Evolutionary conservation across 2,888 invertebrate species (phyloP).

Genomic region (Lycia hirtaria): DNA sequence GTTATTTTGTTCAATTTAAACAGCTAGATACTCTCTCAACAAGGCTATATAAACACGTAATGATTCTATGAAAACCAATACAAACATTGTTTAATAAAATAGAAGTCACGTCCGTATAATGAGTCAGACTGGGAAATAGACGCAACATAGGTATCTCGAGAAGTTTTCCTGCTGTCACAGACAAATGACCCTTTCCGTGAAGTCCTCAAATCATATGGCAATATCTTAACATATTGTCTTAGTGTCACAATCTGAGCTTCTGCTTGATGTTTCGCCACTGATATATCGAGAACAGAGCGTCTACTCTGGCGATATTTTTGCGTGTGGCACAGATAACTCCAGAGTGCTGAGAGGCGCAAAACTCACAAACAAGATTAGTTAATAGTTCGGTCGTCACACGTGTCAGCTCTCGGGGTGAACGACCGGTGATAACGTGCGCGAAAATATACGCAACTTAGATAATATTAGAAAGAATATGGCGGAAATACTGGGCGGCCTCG

Average conservation of each 20-base stretch:
- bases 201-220: too few species aligned
- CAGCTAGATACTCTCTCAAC: neutral
- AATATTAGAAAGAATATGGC: slow-evolving; percentile 80
- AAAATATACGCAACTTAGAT: slow-evolving; percentile 76
- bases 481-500: slow-evolving; percentile 52
- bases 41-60: neutral
- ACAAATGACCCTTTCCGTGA: slow-evolving; percentile 30
- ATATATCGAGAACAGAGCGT: too few species aligned
- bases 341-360: neutral
- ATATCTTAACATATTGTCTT: too few species aligned
- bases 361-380: slow-evolving; percentile 19
- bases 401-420: slow-evolving; percentile 60
- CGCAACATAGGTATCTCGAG: slow-evolving; percentile 19
- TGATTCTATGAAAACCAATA: too few species aligned
- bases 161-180: slow-evolving; percentile 19
- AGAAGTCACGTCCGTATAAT: slow-evolving; percentile 17
- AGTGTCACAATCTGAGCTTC: too few species aligned
- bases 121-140: slow-evolving; percentile 20
- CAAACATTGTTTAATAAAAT: slow-evolving; percentile 8
- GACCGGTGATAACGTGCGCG: slow-evolving; percentile 76
- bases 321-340: neutral
- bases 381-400: slow-evolving; percentile 47
- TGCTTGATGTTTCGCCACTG: too few species aligned
- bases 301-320: neutral
- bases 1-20: neutral